Evolutionary conservation across 2,888 invertebrate species (phyloP).

Genomic region (Rhopalosiphum nymphaeae): DNA sequence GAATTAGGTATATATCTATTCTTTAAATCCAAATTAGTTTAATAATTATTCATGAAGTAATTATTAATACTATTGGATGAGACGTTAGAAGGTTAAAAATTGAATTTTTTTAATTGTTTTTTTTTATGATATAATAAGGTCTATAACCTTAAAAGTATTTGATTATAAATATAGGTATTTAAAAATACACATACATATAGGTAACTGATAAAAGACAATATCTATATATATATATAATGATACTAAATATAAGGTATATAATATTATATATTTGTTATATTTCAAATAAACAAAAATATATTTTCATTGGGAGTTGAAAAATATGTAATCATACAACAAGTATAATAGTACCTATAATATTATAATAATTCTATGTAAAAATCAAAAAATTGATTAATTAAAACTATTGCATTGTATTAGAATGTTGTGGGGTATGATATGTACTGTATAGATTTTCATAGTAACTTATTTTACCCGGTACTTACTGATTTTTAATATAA

Average conservation of each 20-base stretch:
- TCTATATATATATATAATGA: neutral
- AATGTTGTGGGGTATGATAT: neutral
- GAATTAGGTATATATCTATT: constrained; percentile 2
- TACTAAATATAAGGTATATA: neutral
- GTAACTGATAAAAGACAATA: neutral
- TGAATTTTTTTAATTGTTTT: neutral
- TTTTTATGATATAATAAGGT: constrained; percentile 21
- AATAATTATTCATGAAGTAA: constrained; percentile 12
- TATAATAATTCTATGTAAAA: too few relatives aligned
- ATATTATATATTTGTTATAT: neutral
- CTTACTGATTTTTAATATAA: neutral
- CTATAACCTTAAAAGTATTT: neutral
- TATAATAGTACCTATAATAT: too few relatives aligned
- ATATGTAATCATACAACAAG: too few relatives aligned
- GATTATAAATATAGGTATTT: neutral
- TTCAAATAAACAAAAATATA: neutral
- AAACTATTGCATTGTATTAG: too few relatives aligned
- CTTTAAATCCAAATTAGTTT: constrained; percentile 30
- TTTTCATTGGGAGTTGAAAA: too few relatives aligned
- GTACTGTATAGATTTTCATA: neutral
- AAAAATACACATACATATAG: neutral
- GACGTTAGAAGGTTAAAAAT: constrained; percentile 24
- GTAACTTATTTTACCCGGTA: neutral
- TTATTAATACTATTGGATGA: neutral
- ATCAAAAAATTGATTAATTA: too few relatives aligned